Conservation (phyloP, 2,888 invertebrate species). For the Bombylius discolor region DNA sequence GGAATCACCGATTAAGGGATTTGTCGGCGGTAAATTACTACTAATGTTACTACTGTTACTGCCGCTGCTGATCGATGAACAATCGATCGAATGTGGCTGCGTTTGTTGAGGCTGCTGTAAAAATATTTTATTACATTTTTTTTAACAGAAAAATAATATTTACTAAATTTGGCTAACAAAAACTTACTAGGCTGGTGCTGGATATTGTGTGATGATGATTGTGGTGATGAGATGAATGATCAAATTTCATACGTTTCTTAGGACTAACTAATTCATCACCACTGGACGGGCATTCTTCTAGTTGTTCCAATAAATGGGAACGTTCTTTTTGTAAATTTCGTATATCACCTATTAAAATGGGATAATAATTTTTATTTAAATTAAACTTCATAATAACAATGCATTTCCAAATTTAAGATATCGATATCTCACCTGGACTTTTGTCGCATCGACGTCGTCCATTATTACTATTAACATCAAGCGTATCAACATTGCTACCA, state of each 20-base stretch:
- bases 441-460: slow-evolving; percentile 36
- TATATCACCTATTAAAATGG: slow-evolving; percentile 40
- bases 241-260: slow-evolving; percentile 52
- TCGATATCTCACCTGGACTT: slow-evolving; percentile 22
- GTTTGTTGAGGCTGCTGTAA: slow-evolving; percentile 12
- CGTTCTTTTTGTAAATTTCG: slow-evolving; percentile 56
- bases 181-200: slow-evolving; percentile 29
- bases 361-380: neutral
- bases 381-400: neutral
- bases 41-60: slow-evolving; percentile 17
- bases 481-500: slow-evolving; percentile 37
- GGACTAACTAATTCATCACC: slow-evolving; percentile 54
- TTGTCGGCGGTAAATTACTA: slow-evolving; percentile 19
- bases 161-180: neutral
- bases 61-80: slow-evolving; percentile 5
- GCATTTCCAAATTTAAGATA: neutral
- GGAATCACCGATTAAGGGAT: slow-evolving; percentile 24
- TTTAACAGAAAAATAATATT: neutral
- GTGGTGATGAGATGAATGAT: slow-evolving; percentile 36
- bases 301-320: slow-evolving; percentile 53
- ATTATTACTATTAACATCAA: slow-evolving; percentile 18
- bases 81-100: slow-evolving; percentile 7
- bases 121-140: neutral
- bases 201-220: slow-evolving; percentile 24
- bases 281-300: slow-evolving; percentile 57